A percentile compares a stretch with the other conserved stretches of the same genome.
Evolutionary conservation across 1,140 invertebrate genomes (phyloP).

Genomic region (Bombus waltoni): DNA sequence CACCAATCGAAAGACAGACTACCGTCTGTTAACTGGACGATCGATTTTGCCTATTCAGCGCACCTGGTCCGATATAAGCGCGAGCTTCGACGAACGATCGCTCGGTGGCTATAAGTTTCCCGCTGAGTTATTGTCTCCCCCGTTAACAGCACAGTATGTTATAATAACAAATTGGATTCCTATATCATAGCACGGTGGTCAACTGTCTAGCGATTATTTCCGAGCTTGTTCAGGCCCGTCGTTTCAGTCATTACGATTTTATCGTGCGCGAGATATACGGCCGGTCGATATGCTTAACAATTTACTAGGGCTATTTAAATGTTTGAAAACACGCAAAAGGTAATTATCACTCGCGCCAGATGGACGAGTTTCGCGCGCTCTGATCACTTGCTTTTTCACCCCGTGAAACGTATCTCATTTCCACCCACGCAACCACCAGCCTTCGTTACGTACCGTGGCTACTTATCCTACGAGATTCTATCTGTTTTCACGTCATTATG

Average conservation of each 20-base stretch:
- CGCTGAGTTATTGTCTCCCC: background rate
- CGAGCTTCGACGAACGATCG: background rate
- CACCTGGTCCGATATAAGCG: constrained; percentile 6
- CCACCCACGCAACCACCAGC: constrained; percentile 20
- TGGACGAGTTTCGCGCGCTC: constrained; percentile 49
- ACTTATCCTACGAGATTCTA: constrained; percentile 19
- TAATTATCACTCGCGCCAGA: constrained; percentile 57
- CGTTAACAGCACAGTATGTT: constrained; percentile 43
- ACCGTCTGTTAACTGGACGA: constrained; percentile 10
- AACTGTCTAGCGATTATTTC: constrained; percentile 41
- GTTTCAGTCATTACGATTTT: constrained; percentile 51
- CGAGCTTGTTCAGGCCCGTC: constrained; percentile 23
- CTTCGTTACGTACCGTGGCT: background rate
- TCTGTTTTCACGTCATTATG: constrained; percentile 15
- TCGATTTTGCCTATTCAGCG: background rate
- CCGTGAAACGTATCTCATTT: constrained; percentile 40
- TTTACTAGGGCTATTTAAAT: constrained; percentile 34
- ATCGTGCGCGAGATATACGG: constrained; percentile 48
- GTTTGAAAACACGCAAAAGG: constrained; percentile 57
- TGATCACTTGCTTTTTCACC: constrained; percentile 18
- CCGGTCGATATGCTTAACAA: constrained; percentile 47
- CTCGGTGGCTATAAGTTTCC: constrained; percentile 2
- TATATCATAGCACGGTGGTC: constrained; percentile 39
- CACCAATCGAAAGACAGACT: background rate
- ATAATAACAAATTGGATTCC: constrained; percentile 49